Evolutionary conservation across 2,888 invertebrate species (phyloP), one percentile per base, ranked within the genome.

Genomic region (Trichogramma evanescens): DNA sequence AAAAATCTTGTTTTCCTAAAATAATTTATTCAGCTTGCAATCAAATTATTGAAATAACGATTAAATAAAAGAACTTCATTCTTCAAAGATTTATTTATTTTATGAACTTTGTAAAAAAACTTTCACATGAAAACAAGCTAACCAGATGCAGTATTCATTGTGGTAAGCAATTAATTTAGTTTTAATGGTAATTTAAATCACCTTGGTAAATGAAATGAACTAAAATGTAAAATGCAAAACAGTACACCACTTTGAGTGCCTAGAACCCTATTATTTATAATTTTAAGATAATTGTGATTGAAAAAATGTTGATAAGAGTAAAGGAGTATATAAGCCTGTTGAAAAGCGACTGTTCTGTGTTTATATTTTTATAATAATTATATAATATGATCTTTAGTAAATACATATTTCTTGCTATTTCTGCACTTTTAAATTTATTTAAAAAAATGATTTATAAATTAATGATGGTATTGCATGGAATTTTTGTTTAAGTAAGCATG

Each of bases 301-400:
- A 59, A 40, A 60, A 60, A 60, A 51, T 68, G 61, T 68, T 66
- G 48, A 59, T 65, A 63, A 64, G 63, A 64, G 69, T 67, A 68
- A 68, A 59, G 71, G 68, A 70, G 67, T 26, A 72, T 75, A 71
- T 73, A 72, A 73, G 69, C 67, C 71, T 73, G 74, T 74, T 75
- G 67, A 72, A 72, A 72, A 69, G 65, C 71, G 69, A 71, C 69
- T 75, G 71, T 74, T 74, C 70, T 72, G 72, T 69, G 71, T 72
- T 73, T 74, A 71, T 73, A 73, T 72, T 70, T 73, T 71, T 66
- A 72, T 71, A 70, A 71, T 70, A 70, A 68, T 69, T 74, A 71
- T 73, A 70, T 64, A 69, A 67, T 65, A 69, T 69, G 66, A 66
- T 67, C 67, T 63, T 60, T 54, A 63, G 58, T 59, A 64, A 63